Evolutionary conservation across 2,113 vertebrate genomes (phyloP).

Genomic region (Gallinago paraguaiae): DNA sequence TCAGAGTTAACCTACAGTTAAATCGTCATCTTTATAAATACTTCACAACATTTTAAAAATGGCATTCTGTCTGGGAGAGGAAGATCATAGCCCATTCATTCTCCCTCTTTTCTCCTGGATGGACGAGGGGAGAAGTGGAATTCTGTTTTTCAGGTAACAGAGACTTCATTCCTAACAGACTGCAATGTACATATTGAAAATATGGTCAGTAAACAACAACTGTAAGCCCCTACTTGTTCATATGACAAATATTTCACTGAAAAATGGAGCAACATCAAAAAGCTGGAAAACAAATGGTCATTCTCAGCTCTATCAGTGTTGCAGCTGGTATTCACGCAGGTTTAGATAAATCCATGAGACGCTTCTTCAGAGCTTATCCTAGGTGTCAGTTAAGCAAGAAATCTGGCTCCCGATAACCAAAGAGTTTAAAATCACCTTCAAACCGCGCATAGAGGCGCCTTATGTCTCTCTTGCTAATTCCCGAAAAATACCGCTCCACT

Average conservation of each 20-base stretch:
- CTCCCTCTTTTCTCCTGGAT: background rate
- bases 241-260: conserved; percentile 47
- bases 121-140: background rate
- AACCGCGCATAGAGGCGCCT: conserved; percentile 87
- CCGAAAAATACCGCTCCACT: conserved; percentile 90
- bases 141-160: background rate
- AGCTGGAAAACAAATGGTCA: conserved; percentile 36
- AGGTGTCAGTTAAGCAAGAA: conserved; percentile 86
- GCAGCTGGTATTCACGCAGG: conserved; percentile 8
- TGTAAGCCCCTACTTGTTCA: background rate
- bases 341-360: background rate
- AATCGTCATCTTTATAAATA: background rate
- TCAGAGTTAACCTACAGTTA: background rate
- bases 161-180: conserved; percentile 11
- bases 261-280: conserved; percentile 37
- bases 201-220: conserved; percentile 39
- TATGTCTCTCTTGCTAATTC: conserved; percentile 89
- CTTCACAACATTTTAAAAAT: background rate
- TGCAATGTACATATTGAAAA: conserved; percentile 19
- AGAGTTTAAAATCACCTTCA: conserved; percentile 92
- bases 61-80: background rate
- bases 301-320: background rate
- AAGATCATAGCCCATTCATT: background rate
- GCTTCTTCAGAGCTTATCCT: background rate
- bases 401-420: conserved; percentile 89